These are phyloP conservation scores for Porites lutea DNA, from an alignment of 64 coral and sea anemone genomes.

Conservation along the genomic window DNA sequence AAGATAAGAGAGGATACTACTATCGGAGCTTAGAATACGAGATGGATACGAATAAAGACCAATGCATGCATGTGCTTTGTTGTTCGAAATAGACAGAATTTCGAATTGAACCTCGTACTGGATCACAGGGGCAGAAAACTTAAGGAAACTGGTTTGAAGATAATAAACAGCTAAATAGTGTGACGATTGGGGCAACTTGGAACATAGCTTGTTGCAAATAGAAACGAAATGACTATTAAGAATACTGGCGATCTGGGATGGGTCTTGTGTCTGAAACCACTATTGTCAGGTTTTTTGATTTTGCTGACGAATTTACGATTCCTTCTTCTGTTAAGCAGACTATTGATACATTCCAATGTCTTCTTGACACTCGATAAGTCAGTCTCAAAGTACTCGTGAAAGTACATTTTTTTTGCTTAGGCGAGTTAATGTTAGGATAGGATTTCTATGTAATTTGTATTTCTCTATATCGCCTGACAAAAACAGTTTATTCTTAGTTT, in stretches of 20 bases:
- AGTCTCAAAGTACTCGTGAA: slow-evolving; percentile 3
- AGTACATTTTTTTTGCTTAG: slow-evolving; percentile 25
- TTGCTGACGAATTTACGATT: neutral
- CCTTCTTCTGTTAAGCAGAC: slow-evolving; percentile 10
- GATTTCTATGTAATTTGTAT: slow-evolving; percentile 31
- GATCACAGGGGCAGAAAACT: too few species aligned
- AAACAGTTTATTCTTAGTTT: slow-evolving; percentile 38
- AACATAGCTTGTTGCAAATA: neutral
- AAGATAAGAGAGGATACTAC: neutral
- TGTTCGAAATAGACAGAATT: neutral
- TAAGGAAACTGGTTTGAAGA: neutral
- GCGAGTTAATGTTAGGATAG: slow-evolving; percentile 18
- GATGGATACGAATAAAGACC: slow-evolving; percentile 44
- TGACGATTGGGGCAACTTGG: neutral
- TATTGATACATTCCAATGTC: slow-evolving; percentile 46
- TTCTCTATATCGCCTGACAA: neutral
- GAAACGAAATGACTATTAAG: neutral
- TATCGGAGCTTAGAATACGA: slow-evolving; percentile 5
- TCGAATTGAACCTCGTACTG: too few species aligned
- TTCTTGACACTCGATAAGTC: slow-evolving; percentile 19
- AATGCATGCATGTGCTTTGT: slow-evolving; percentile 37
- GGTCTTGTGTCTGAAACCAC: neutral
- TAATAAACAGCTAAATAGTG: neutral
- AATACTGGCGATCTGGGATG: neutral
- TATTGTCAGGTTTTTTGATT: neutral